Evolutionary conservation across 2,888 invertebrate genomes (phyloP).

Genomic region (Pseudolycoriella hygida): DNA sequence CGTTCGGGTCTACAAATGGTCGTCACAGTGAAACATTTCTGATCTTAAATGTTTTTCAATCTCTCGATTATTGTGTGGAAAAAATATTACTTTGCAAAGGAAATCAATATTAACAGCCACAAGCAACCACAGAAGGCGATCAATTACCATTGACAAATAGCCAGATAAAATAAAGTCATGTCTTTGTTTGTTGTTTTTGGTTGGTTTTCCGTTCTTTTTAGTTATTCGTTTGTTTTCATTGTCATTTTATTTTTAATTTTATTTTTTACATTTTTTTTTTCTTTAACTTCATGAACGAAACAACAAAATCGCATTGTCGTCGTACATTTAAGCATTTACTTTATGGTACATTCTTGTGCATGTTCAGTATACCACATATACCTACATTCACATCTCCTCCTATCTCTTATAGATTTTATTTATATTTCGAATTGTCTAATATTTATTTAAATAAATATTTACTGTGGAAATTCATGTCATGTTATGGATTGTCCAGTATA

Average conservation of each 20-base stretch:
- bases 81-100: background rate
- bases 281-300: background rate
- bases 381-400: background rate
- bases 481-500: slow-evolving; percentile 2
- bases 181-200: background rate
- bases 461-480: slow-evolving; percentile 1
- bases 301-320: slow-evolving; percentile 2
- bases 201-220: background rate
- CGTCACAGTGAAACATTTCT: too few relatives aligned
- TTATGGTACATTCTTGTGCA: background rate
- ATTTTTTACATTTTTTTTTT: background rate
- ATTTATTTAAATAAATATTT: background rate
- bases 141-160: slow-evolving; percentile 3
- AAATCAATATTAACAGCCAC: background rate
- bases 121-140: slow-evolving; percentile 1
- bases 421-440: background rate
- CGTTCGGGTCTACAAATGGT: too few relatives aligned
- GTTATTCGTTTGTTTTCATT: background rate
- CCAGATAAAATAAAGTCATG: slow-evolving; percentile 3
- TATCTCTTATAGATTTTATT: background rate
- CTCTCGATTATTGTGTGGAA: too few relatives aligned
- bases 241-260: background rate
- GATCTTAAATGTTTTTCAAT: too few relatives aligned
- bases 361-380: background rate
- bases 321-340: background rate